These are phyloP conservation scores for Thalpophila matura DNA, from an alignment of 2,888 invertebrate species.

Conservation along the genomic window DNA sequence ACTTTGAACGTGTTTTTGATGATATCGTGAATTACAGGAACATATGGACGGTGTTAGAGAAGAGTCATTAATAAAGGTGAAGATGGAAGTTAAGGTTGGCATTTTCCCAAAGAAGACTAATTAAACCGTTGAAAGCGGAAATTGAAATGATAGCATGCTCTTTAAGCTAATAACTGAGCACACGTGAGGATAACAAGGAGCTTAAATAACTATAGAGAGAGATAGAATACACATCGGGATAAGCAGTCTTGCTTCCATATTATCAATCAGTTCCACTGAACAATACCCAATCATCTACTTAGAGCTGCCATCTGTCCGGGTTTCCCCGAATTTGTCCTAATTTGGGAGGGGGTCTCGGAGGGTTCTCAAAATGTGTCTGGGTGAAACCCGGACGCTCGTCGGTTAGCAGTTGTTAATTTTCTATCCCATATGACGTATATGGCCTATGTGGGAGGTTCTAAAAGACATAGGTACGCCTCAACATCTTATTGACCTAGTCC, in stretches of 20 bases:
- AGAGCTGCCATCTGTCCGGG: no score
- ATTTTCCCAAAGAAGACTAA: neutral
- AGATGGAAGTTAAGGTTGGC: neutral
- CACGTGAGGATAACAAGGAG: neutral
- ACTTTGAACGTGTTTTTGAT: constrained; percentile 48
- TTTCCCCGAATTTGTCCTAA: no score
- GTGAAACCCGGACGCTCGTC: no score
- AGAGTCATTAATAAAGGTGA: neutral
- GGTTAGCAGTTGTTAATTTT: no score
- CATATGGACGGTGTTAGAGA: neutral
- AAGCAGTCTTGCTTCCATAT: neutral
- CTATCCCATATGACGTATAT: no score
- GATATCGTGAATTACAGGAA: constrained; percentile 17
- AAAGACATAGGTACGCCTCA: no score
- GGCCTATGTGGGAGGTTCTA: no score
- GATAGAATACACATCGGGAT: neutral
- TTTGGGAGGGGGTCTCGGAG: no score
- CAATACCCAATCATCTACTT: no score
- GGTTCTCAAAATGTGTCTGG: no score
- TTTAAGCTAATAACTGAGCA: neutral
- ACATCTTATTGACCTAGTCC: no score
- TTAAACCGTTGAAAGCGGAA: neutral
- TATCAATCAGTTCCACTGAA: neutral
- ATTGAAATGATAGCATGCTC: neutral
- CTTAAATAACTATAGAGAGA: neutral